A percentile compares a stretch with the other conserved stretches of the same genome.
Evolutionary conservation across 1,140 invertebrate species (phyloP).

Genomic region (Dreissena polymorpha): DNA sequence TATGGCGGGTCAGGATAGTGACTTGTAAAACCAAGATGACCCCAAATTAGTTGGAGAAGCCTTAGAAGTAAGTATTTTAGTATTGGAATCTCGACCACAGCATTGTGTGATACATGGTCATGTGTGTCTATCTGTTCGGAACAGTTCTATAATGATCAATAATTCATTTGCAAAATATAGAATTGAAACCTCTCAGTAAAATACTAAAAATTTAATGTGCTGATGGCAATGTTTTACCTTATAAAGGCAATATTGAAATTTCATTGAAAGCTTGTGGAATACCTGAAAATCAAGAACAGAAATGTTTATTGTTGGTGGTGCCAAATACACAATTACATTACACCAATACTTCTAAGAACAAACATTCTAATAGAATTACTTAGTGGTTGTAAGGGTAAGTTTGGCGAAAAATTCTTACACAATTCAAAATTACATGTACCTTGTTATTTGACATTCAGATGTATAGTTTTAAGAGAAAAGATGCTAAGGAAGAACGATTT

Average conservation of each 20-base stretch:
- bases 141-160: constrained; percentile 20
- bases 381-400: background rate
- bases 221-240: constrained; percentile 19
- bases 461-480: background rate
- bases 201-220: constrained; percentile 10
- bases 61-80: background rate
- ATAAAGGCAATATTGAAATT: constrained; percentile 28
- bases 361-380: background rate
- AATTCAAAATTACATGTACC: background rate
- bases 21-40: background rate
- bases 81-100: background rate
- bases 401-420: too few species aligned
- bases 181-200: constrained; percentile 2
- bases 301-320: background rate
- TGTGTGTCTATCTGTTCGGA: constrained; percentile 17
- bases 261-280: too few species aligned
- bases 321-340: background rate
- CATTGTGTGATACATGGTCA: constrained; percentile 2
- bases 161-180: constrained; percentile 1
- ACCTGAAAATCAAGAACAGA: too few species aligned
- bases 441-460: background rate
- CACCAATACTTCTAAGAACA: background rate
- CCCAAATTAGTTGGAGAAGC: constrained; percentile 6
- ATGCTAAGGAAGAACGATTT: too few species aligned
- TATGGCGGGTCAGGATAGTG: too few species aligned